phyloP scores from a whole-genome alignment of 2,113 vertebrate species.

The Bufo gargarizans region DNA sequence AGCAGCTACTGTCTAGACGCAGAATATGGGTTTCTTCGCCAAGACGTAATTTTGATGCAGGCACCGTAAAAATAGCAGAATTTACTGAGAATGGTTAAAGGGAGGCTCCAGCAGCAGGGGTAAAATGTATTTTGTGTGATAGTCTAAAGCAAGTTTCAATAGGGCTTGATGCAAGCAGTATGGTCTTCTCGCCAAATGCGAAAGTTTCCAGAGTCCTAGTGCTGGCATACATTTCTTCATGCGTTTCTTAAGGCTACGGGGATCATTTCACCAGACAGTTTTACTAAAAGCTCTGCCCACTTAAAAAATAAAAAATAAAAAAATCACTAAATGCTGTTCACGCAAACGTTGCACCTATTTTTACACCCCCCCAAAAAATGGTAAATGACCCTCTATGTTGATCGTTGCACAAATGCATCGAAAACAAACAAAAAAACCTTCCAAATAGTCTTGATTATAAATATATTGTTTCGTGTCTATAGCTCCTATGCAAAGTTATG shows the following conservation, averaged over 20 bases:
- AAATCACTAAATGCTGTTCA: too few relatives aligned
- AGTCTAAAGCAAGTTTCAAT: neutral
- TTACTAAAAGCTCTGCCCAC: too few relatives aligned
- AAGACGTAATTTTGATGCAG: neutral
- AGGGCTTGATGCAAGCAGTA: neutral
- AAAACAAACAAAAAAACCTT: too few relatives aligned
- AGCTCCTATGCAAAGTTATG: neutral
- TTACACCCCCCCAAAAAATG: too few relatives aligned
- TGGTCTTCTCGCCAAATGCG: neutral
- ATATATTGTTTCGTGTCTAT: neutral
- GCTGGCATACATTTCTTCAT: neutral
- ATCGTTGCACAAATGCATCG: too few relatives aligned
- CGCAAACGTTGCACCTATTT: too few relatives aligned
- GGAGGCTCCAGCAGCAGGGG: neutral
- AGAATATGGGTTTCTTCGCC: neutral
- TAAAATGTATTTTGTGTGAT: neutral
- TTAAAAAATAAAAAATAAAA: too few relatives aligned
- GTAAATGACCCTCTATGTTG: too few relatives aligned
- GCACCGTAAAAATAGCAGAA: neutral
- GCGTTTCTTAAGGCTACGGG: too few relatives aligned
- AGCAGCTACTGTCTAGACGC: slow-evolving; percentile 34
- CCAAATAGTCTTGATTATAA: too few relatives aligned
- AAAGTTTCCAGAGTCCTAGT: neutral
- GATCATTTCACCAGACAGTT: too few relatives aligned
- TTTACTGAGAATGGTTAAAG: neutral